Evolutionary conservation across 2,888 invertebrate species (phyloP), one percentile per base, ranked within the genome.

Genomic region (Mythimna loreyi): DNA sequence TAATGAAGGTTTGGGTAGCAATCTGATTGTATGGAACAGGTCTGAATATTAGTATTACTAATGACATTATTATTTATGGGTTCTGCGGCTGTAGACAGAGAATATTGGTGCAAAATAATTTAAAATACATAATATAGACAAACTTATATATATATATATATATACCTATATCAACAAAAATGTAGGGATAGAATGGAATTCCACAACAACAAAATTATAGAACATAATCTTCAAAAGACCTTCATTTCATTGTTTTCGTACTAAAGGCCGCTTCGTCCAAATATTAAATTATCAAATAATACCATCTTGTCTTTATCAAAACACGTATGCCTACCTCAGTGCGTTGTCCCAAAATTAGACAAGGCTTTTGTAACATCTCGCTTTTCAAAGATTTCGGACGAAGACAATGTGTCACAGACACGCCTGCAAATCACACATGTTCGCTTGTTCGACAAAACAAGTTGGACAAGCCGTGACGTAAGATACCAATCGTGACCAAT

Each of bases 341-440:
- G 61, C 60, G 72, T 65, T 56, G 64, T 76, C 66, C 68, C 45
- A 64, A 59, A 76, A 87, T 85, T 86, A 50, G 84, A 83, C 82
- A 85, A 81, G 84, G 75, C 75, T 82, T 86, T 87, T 82, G 84
- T 84, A 86, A 84, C 69, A 71, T 61, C 64, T 78, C 67, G 67
- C 62, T 70, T 85, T 75, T 83, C 64, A 80, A 81, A 83, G 84
- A 87, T 85, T 87, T 87, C 84, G 75, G 78, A 75, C 73, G 75
- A 78, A 87, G 67, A 92, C 91, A 92, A 92, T 93, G 83, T 86
- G 89, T 89, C 86, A 90, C 91, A 86, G 93, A 90, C 87, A 93
- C 90, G 92, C 91, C 88, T 85, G 86, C 80, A 89, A 91, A 91
- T 90, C 85, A 88, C 88, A 91, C 90, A 90, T 87, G 84, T 81